Evolutionary conservation across 2,797 vertebrate genomes (phyloP).

Genomic region (Pseudochromis fuscus): DNA sequence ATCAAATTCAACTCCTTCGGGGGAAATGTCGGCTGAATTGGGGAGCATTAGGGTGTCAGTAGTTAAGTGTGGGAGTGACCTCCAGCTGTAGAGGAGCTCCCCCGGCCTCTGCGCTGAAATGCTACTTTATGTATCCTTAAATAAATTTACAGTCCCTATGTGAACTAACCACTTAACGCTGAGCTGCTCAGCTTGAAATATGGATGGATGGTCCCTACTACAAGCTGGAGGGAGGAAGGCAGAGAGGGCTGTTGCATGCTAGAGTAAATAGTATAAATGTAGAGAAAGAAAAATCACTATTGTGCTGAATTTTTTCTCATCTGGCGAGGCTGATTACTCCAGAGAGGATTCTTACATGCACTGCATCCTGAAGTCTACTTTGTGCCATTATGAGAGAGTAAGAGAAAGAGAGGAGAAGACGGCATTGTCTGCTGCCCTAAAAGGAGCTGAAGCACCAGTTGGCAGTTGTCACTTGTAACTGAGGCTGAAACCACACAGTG

Average conservation of each 20-base stretch:
- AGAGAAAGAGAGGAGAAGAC: constrained; percentile 5
- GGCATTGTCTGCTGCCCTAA: constrained; percentile 55
- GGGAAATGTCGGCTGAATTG: constrained; percentile 16
- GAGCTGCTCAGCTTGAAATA: constrained; percentile 57
- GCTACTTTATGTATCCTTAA: constrained; percentile 59
- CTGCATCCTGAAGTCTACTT: constrained; percentile 40
- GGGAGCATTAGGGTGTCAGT: constrained; percentile 3
- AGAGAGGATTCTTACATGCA: constrained; percentile 43
- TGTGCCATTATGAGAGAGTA: constrained; percentile 22
- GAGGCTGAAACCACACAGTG: constrained; percentile 69
- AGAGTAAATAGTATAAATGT: constrained; percentile 44
- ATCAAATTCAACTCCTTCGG: background rate
- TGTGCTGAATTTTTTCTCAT: constrained; percentile 32
- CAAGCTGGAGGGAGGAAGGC: background rate
- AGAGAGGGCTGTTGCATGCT: constrained; percentile 26
- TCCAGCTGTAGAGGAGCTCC: constrained; percentile 48
- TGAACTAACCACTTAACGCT: constrained; percentile 64
- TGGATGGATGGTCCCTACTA: constrained; percentile 41
- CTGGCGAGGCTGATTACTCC: constrained; percentile 12
- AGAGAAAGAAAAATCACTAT: constrained; percentile 9
- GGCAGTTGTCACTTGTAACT: constrained; percentile 70
- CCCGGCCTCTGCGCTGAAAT: constrained; percentile 33
- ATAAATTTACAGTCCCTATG: constrained; percentile 69
- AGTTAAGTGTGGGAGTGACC: constrained; percentile 20
- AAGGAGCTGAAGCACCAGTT: constrained; percentile 66